These are phyloP conservation scores for Lipophrys pholis DNA, from an alignment of 2,113 vertebrate species.

Conservation along the genomic window DNA sequence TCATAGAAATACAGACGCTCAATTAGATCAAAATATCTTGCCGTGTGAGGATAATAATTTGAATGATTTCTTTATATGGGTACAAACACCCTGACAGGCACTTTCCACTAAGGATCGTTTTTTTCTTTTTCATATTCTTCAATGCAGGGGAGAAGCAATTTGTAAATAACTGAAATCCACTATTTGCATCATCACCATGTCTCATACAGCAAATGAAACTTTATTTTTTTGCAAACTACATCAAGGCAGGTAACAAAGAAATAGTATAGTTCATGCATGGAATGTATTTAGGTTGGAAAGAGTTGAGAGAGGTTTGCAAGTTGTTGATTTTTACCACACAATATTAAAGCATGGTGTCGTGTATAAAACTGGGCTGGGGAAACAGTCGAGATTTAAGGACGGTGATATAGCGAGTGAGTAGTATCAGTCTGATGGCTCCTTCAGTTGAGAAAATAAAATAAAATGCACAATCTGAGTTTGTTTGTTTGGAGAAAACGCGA, in stretches of 20 bases:
- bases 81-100: slow-evolving; percentile 67
- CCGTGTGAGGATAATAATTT: slow-evolving; percentile 33
- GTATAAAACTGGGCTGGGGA: not conserved
- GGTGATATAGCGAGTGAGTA: not conserved
- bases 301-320: slow-evolving; percentile 11
- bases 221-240: slow-evolving; percentile 17
- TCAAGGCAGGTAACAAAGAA: slow-evolving; percentile 17
- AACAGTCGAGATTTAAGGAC: slow-evolving; percentile 14
- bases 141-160: slow-evolving; percentile 25
- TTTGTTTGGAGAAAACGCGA: not conserved
- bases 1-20: slow-evolving; percentile 35
- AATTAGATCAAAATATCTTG: slow-evolving; percentile 57
- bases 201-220: slow-evolving; percentile 2
- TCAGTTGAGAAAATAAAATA: not conserved
- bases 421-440: not conserved
- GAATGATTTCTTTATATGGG: slow-evolving; percentile 49
- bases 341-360: slow-evolving; percentile 2
- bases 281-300: slow-evolving; percentile 38
- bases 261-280: slow-evolving; percentile 46
- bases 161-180: slow-evolving; percentile 1
- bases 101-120: slow-evolving; percentile 61
- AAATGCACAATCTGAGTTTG: not conserved
- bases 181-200: slow-evolving; percentile 27
- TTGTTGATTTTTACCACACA: not conserved
- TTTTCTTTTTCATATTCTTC: too few relatives aligned